Conservation (phyloP, 2,888 invertebrate species). For the Agriopis aurantiaria region DNA sequence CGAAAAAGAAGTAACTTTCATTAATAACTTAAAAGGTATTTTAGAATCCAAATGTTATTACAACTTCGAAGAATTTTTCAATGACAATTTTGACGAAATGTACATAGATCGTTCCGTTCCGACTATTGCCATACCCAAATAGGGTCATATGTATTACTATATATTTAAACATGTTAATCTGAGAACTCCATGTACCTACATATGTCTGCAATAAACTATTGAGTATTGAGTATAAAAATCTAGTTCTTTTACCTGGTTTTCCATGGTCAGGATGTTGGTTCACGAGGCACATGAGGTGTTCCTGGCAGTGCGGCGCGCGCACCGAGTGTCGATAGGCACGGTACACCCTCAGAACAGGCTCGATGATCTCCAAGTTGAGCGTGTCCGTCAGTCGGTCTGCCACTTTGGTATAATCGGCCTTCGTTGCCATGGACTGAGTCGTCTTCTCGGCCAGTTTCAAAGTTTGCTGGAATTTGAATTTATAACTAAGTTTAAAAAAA, state of each 20-base stretch:
- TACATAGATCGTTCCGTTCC: no score
- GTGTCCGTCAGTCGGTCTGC: conserved; percentile 92
- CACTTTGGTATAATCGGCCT: conserved; percentile 89
- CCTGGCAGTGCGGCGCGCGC: conserved; percentile 90
- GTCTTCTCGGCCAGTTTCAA: conserved; percentile 90
- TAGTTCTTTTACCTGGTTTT: conserved; percentile 64
- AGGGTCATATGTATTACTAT: no score
- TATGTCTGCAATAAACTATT: no score
- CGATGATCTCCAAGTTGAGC: conserved; percentile 93
- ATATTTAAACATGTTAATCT: no score
- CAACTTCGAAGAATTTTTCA: no score
- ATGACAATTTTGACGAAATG: no score
- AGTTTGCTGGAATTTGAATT: conserved; percentile 83
- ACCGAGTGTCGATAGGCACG: conserved; percentile 92
- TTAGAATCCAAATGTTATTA: no score
- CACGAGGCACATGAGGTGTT: conserved; percentile 92
- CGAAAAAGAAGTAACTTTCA: no score
- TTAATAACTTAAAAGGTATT: no score
- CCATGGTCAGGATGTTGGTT: conserved; percentile 88
- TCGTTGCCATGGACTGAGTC: conserved; percentile 87
- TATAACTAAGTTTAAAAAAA: neutral
- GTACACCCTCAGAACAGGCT: conserved; percentile 93
- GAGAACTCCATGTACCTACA: no score
- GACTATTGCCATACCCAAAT: no score
- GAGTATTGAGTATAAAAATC: no score